Conservation (phyloP, 2,113 vertebrate genomes). For the Ailuropoda melanoleuca region DNA sequence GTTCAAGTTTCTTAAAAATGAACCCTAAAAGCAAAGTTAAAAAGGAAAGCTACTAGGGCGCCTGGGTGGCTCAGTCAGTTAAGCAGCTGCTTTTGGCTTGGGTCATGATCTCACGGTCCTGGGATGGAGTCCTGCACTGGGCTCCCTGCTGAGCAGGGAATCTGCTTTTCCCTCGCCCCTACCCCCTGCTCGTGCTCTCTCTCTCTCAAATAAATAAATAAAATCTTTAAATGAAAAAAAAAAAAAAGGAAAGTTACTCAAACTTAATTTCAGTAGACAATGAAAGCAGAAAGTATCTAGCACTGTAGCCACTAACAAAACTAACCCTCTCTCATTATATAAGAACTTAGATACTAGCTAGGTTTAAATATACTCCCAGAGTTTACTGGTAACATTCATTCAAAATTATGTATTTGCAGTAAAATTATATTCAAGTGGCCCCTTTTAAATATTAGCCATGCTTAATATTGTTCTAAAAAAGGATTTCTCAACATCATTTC, state of each 20-base stretch:
- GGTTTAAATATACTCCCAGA: not conserved
- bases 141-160: too few relatives aligned
- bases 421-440: not conserved
- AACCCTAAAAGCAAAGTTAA: conserved; percentile 27
- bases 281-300: conserved; percentile 4
- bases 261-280: conserved; percentile 16
- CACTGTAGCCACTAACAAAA: not conserved
- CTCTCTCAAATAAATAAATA: not conserved
- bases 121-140: too few relatives aligned
- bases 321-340: not conserved
- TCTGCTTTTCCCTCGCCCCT: too few relatives aligned
- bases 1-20: conserved; percentile 47
- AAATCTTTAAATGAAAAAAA: not conserved
- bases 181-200: accelerated
- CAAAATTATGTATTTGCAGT: not conserved
- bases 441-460: conserved; percentile 2
- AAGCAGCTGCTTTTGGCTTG: too few relatives aligned
- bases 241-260: conserved; percentile 6
- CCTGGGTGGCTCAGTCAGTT: too few relatives aligned
- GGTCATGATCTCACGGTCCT: too few relatives aligned
- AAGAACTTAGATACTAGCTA: not conserved
- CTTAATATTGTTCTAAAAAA: conserved; percentile 3
- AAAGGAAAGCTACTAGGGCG: not conserved
- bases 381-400: not conserved
- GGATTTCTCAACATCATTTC: conserved; percentile 35